Base-by-base conservation (phyloP, 2,888 invertebrate genomes). In the Belgica antarctica region DNA sequence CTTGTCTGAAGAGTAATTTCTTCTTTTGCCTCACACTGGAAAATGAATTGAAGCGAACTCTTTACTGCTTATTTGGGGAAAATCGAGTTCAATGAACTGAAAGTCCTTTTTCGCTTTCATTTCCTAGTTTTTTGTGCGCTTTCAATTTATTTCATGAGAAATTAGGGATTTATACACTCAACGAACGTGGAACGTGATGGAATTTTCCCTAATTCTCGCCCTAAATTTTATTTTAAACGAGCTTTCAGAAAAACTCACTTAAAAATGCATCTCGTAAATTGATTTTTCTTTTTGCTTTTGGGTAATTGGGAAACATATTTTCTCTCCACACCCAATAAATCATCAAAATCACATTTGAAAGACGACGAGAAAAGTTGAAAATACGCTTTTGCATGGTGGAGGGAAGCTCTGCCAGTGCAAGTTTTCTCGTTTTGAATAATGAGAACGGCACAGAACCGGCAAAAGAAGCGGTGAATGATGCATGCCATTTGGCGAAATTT, bases 271-370 rank as follows among this genome's bases (percentile, higher is more conserved):
- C 28, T 47, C 19, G 19, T 5, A 47, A 66, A 66, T 66, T 66
- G 63, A 63, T 36, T 36, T 41, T 63, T 36, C 2, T 62, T 1
- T 22, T n/a, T 24, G 17, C 63, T 15, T 17, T 17, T 15, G 17
- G 41, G 17, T 8, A 28, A 59, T 3, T n/a, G 61, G 28, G 27
- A 28, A n/a, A 5, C 19, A 24, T 59, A n/a, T 61, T 61, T 27
- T 61, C 28, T 22, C 3, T 28, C 25, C 61, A 52, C 52, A 52
- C 52, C 15, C 46, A 41, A 66, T 66, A 66, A 66, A 46, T 66
- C 65, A 47, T 66, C 46, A 66, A 66, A 66, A 47, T 66, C 65
- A 27, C 65, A 66, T 66, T 66, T 52, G 17, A n/a, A 41, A 41
- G 41, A 12, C 10, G 41, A 31, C 31, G 31, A 41, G 41, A 12